Evolutionary conservation across 2,888 invertebrate species (phyloP).

Genomic region (Phoenoteleia sp.): DNA sequence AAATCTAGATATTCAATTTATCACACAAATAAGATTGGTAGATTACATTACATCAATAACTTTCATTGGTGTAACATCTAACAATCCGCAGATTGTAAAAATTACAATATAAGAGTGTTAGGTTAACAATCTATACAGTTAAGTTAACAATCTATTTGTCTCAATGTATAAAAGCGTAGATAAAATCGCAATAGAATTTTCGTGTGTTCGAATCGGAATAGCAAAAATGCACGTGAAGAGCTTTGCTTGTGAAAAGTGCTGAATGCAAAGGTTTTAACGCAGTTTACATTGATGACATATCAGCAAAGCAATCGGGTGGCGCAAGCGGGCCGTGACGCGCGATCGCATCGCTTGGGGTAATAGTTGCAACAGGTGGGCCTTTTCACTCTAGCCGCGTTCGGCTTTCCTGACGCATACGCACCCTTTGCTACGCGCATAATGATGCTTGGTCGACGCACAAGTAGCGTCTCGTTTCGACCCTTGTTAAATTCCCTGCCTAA

Average conservation of each 20-base stretch:
- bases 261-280: slow-evolving; percentile 61
- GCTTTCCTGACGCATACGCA: slow-evolving; percentile 72
- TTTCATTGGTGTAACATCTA: no score
- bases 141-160: no score
- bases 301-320: slow-evolving; percentile 69
- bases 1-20: no score
- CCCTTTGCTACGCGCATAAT: slow-evolving; percentile 74
- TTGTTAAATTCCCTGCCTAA: slow-evolving; percentile 53
- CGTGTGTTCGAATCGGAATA: background rate
- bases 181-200: slow-evolving; percentile 28
- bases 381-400: slow-evolving; percentile 78
- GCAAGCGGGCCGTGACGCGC: slow-evolving; percentile 61
- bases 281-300: slow-evolving; percentile 71
- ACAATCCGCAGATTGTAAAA: no score
- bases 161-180: background rate
- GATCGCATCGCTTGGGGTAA: slow-evolving; percentile 69
- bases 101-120: no score
- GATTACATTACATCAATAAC: no score
- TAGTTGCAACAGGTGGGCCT: slow-evolving; percentile 84
- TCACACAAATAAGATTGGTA: no score
- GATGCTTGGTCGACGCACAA: slow-evolving; percentile 54
- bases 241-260: slow-evolving; percentile 36
- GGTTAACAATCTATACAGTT: no score
- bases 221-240: slow-evolving; percentile 19
- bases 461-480: slow-evolving; percentile 53